Evolutionary conservation across 92 coral and sea anemone species (phyloP), one percentile per base, ranked within the genome.

Genomic region (Epizoanthus illoricatus): DNA sequence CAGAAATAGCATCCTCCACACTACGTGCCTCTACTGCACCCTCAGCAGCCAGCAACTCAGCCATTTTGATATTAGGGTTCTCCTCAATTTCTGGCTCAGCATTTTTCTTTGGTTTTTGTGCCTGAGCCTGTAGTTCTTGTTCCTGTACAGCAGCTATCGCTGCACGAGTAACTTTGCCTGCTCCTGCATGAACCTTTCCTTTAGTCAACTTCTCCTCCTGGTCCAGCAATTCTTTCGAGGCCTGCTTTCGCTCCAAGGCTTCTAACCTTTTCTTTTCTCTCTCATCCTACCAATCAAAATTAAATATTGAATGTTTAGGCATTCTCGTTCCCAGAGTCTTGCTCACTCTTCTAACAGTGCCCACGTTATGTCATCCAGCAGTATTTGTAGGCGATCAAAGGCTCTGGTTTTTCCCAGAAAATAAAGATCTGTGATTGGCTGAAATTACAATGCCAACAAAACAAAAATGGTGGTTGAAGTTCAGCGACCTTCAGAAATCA

Each of bases 1-100:
- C 94, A 21, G 98, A 90, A 47, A 96, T 96, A 13, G 99, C 99
- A 71, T 96, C 99, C 65, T 93, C 96, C 3, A 96, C 98, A 75
- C 93, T 93, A 33, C 99, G 86, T 28, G 99, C 99, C 78, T 96
- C 99, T 0, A 93, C 90, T 8, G 89, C 97, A 5, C 98, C 99
- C 42, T 96, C 99, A 4, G 93, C 93, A 21, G 92, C 94, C 47
- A 96, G 61, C 5, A 83, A 23, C 43, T 92, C 90, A 2, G 98
- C 99, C 89, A 93, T 88, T 72, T 86, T 65, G 59, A 90, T 97
- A 67, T 96, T 96, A n/a, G 97, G 92, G 71, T 96, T 96, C 78
- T 96, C 98, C 76, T 96, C 97, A 28, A 91, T 89, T 78, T 62
- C 71, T 45, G 87, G 90, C 49, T 84, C 85, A 23, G 90, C 88